These are phyloP conservation scores for Labeo catla DNA, from an alignment of 2,113 vertebrate species.

Conservation along the genomic window DNA sequence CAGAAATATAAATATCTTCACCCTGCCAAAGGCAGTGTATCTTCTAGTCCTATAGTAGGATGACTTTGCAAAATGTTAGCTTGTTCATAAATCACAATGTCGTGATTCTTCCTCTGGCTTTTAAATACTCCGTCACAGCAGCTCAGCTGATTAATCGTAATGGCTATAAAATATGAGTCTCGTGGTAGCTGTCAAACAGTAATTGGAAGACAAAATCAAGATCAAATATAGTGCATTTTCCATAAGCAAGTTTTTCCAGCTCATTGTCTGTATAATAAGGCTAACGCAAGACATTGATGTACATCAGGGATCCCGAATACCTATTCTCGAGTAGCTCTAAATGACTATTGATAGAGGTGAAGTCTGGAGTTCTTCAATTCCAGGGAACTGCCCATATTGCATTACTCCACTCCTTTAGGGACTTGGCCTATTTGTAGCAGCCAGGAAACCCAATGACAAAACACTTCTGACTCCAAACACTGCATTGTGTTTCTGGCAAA, in stretches of 20 bases:
- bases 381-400: constrained; percentile 10
- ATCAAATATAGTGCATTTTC: background rate
- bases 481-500: constrained; percentile 53
- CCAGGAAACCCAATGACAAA: constrained; percentile 52
- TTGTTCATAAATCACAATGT: constrained; percentile 10
- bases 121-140: constrained; percentile 12
- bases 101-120: background rate
- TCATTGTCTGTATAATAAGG: background rate
- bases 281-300: constrained; percentile 34
- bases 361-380: constrained; percentile 53
- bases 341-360: constrained; percentile 62
- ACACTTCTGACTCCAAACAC: constrained; percentile 34
- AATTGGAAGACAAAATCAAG: background rate
- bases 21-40: background rate
- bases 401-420: constrained; percentile 52
- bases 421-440: constrained; percentile 55
- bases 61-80: constrained; percentile 17
- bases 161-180: constrained; percentile 16
- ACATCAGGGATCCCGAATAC: background rate
- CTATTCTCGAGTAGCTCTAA: constrained; percentile 38
- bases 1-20: background rate
- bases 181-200: background rate
- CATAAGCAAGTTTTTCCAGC: background rate
- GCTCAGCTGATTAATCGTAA: constrained; percentile 24
- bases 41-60: background rate